Evolutionary conservation across 2,797 vertebrate species (phyloP).

Genomic region (Lindbergichthys nudifrons): DNA sequence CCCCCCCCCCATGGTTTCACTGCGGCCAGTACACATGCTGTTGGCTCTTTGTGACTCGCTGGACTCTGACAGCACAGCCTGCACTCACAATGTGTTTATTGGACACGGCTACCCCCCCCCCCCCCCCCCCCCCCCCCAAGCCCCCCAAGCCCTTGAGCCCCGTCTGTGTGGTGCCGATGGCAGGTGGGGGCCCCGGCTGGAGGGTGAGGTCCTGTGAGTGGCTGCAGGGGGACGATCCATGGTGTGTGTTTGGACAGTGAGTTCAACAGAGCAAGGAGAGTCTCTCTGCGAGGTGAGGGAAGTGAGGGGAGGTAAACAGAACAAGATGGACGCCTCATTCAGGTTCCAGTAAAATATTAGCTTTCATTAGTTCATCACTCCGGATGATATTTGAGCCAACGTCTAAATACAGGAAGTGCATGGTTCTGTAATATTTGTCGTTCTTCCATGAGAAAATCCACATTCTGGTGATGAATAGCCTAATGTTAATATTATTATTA

Average conservation of each 20-base stretch:
- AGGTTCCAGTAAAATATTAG: constrained; percentile 17
- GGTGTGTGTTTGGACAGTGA: constrained; percentile 19
- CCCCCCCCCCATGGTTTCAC: constrained; percentile 32
- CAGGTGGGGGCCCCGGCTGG: constrained; percentile 55
- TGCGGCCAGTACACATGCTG: constrained; percentile 55
- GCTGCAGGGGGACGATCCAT: neutral
- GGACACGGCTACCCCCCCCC: constrained; percentile 33
- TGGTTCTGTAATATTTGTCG: neutral
- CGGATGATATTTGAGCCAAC: neutral
- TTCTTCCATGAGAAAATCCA: neutral
- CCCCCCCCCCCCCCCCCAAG: too few relatives aligned
- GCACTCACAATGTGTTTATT: constrained; percentile 69
- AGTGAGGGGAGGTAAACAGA: constrained; percentile 18
- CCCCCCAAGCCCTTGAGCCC: constrained; percentile 2
- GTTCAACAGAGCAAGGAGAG: constrained; percentile 7
- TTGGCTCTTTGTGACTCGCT: constrained; percentile 69
- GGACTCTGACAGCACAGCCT: constrained; percentile 68
- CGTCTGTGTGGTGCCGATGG: constrained; percentile 34
- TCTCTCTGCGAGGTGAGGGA: constrained; percentile 5
- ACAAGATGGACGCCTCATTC: neutral
- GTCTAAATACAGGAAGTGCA: neutral
- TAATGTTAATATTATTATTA: neutral
- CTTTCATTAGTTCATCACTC: neutral
- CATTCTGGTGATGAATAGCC: neutral
- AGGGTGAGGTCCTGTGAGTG: constrained; percentile 55